Evolutionary conservation across 2,797 vertebrate species (phyloP).

Genomic region (Sebastes reedi): DNA sequence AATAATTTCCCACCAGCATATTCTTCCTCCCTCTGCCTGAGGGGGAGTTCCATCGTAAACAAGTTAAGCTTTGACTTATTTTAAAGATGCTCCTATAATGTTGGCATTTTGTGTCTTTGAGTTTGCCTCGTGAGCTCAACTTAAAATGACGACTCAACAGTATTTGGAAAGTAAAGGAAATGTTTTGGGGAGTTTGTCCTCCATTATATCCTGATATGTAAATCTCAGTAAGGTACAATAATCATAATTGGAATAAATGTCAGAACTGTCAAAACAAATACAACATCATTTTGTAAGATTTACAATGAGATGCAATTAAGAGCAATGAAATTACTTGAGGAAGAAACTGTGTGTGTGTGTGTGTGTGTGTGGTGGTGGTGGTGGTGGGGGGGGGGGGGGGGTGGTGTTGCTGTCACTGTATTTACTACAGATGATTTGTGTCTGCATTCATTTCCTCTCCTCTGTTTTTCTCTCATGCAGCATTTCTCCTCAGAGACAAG

Average conservation of each 20-base stretch:
- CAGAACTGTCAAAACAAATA: not conserved
- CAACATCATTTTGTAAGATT: not conserved
- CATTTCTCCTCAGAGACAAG: slow-evolving; percentile 45
- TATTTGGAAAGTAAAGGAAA: not conserved
- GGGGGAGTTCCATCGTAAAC: not conserved
- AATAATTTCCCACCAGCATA: not conserved
- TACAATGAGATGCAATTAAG: not conserved
- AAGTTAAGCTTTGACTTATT: too few species aligned
- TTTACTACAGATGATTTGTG: slow-evolving; percentile 53
- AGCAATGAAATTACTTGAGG: not conserved
- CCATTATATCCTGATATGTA: not conserved
- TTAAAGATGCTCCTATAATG: too few species aligned
- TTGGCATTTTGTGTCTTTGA: not conserved
- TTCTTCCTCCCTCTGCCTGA: not conserved
- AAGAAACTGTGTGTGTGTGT: too few species aligned
- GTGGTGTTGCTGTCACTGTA: not conserved
- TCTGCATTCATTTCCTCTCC: slow-evolving; percentile 26
- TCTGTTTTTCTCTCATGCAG: slow-evolving; percentile 34
- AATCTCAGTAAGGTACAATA: not conserved
- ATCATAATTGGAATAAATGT: not conserved
- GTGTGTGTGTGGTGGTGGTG: not conserved
- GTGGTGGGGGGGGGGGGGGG: rapidly evolving
- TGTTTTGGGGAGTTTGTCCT: not conserved
- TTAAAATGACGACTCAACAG: not conserved
- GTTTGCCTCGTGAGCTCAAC: not conserved